Conservation (phyloP, 2,888 invertebrate genomes). For the Drosophila mettleri region DNA sequence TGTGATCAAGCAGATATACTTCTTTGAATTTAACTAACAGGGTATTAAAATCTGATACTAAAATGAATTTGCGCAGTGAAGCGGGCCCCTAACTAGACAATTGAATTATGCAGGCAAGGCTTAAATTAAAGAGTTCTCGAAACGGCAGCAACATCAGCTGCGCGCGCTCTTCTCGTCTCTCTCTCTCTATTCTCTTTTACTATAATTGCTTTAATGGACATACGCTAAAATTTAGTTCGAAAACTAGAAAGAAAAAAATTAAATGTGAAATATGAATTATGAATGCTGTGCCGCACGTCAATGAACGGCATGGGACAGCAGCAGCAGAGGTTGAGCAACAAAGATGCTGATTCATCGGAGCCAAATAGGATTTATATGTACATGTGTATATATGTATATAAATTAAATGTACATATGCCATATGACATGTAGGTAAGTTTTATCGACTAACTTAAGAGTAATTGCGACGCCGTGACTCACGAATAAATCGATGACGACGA, state of each 20-base stretch:
- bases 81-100: slow-evolving; percentile 44
- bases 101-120: slow-evolving; percentile 60
- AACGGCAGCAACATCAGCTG: slow-evolving; percentile 20
- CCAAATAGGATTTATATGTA: slow-evolving; percentile 21
- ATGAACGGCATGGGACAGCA: slow-evolving; percentile 43
- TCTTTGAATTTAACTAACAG: neutral
- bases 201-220: slow-evolving; percentile 64
- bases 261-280: slow-evolving; percentile 57
- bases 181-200: slow-evolving; percentile 5
- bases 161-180: neutral
- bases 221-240: slow-evolving; percentile 35
- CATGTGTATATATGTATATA: slow-evolving; percentile 21
- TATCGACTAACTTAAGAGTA: slow-evolving; percentile 11
- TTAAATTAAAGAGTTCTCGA: slow-evolving; percentile 57
- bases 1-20: slow-evolving; percentile 1
- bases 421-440: slow-evolving; percentile 9
- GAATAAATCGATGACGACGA: slow-evolving; percentile 21
- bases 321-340: slow-evolving; percentile 20
- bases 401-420: slow-evolving; percentile 14
- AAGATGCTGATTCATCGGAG: slow-evolving; percentile 63
- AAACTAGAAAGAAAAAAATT: slow-evolving; percentile 26
- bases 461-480: slow-evolving; percentile 42
- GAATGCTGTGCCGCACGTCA: slow-evolving; percentile 55
- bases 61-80: slow-evolving; percentile 60
- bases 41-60: slow-evolving; percentile 18